Percentiles rank a stretch among this genome's conserved stretches.
Conservation (phyloP, 2,797 vertebrate species). For the Sebastes flavidus region DNA sequence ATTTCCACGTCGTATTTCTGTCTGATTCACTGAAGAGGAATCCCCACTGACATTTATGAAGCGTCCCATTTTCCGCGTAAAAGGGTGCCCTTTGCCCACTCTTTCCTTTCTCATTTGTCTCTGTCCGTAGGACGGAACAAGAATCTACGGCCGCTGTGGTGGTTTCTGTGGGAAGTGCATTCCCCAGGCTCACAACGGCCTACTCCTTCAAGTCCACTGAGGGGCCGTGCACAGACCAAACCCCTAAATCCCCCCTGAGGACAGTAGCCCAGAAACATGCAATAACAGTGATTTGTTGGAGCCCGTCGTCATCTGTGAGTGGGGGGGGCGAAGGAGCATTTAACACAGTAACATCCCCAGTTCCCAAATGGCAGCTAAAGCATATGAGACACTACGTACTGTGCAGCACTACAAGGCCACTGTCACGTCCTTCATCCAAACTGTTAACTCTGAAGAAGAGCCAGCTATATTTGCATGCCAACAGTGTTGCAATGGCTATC, state of each 20-base stretch:
- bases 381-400: constrained; percentile 17
- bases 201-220: constrained; percentile 90
- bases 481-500: constrained; percentile 32
- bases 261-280: constrained; percentile 27
- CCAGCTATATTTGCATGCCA: constrained; percentile 22
- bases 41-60: constrained; percentile 57
- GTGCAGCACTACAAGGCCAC: constrained; percentile 22
- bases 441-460: constrained; percentile 40
- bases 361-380: constrained; percentile 73
- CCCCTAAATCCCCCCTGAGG: constrained; percentile 32
- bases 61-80: constrained; percentile 31
- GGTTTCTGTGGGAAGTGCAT: constrained; percentile 98
- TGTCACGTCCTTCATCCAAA: constrained; percentile 18
- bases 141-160: constrained; percentile 95
- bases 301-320: constrained; percentile 28
- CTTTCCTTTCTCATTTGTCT: constrained; percentile 47
- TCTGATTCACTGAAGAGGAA: constrained; percentile 64
- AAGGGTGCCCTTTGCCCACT: constrained; percentile 58
- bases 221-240: constrained; percentile 47
- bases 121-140: constrained; percentile 89
- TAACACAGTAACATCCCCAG: constrained; percentile 29
- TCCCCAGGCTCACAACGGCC: constrained; percentile 87
- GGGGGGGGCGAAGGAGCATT: constrained; percentile 24
- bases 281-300: constrained; percentile 35
- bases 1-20: constrained; percentile 20